Percentiles rank a stretch among this genome's conserved stretches.
Evolutionary conservation across 2,888 invertebrate genomes (phyloP).

Genomic region (Oscheius sp.): DNA sequence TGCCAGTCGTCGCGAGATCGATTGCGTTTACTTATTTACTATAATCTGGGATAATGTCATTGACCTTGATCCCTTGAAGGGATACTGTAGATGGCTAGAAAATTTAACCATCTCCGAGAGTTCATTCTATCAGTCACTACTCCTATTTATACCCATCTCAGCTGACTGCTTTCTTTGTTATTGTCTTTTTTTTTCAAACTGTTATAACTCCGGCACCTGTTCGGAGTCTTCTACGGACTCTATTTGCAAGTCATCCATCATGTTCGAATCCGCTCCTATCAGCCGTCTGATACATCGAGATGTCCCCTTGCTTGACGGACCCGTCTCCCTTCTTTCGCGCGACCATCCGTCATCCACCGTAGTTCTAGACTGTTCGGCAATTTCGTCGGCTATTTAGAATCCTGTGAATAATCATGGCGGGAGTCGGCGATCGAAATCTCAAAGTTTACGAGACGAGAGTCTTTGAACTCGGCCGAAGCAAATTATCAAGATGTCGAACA

Average conservation of each 20-base stretch:
- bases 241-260: constrained; percentile 28
- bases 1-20: constrained; percentile 25
- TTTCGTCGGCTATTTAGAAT: constrained; percentile 17
- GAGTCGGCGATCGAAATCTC: constrained; percentile 6
- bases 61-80: not conserved
- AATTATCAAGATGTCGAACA: not conserved
- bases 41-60: no score
- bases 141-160: not conserved
- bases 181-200: not conserved
- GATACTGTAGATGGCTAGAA: no score
- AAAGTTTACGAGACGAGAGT: not conserved
- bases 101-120: not conserved
- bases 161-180: not conserved
- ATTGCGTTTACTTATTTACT: constrained; percentile 20
- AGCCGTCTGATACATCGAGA: constrained; percentile 29
- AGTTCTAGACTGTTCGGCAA: not conserved
- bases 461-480: not conserved
- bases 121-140: not conserved
- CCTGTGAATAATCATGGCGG: constrained; percentile 15
- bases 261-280: constrained; percentile 32
- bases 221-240: constrained; percentile 24
- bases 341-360: constrained; percentile 22
- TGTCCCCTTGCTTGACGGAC: constrained; percentile 14
- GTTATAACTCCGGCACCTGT: not conserved
- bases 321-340: constrained; percentile 14